Conservation (phyloP, 2,113 vertebrate species). For the Orcinus orca region DNA sequence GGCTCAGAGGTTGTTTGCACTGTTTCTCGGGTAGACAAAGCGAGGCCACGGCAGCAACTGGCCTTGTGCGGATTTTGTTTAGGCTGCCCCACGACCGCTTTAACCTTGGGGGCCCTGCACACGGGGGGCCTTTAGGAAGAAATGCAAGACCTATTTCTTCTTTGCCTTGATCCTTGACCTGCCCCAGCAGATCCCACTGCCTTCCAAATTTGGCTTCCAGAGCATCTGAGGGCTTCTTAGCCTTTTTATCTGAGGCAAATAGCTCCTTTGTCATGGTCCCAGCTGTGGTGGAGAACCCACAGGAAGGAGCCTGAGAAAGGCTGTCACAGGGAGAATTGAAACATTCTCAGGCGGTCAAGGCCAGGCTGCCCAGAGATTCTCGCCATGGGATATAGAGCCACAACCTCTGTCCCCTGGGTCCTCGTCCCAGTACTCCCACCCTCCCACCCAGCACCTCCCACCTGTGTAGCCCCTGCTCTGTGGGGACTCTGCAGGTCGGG, state of each 20-base stretch:
- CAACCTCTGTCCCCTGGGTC: neutral
- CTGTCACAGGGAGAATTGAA: too few relatives aligned
- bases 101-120: neutral
- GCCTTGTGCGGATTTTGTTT: neutral
- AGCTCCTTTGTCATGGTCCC: neutral
- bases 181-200: neutral
- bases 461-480: neutral
- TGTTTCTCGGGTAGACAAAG: neutral
- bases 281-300: neutral
- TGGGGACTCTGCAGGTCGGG: neutral
- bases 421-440: fast-evolving
- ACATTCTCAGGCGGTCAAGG: neutral
- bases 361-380: neutral
- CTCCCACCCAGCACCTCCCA: neutral
- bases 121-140: neutral
- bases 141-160: neutral
- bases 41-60: neutral
- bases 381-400: neutral
- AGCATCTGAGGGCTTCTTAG: neutral
- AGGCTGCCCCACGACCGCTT: too few relatives aligned
- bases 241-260: neutral
- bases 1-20: neutral
- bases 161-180: neutral
- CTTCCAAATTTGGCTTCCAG: neutral
- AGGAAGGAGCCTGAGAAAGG: neutral